Conservation (phyloP, 2,888 invertebrate species). For the Saturnia japonica region DNA sequence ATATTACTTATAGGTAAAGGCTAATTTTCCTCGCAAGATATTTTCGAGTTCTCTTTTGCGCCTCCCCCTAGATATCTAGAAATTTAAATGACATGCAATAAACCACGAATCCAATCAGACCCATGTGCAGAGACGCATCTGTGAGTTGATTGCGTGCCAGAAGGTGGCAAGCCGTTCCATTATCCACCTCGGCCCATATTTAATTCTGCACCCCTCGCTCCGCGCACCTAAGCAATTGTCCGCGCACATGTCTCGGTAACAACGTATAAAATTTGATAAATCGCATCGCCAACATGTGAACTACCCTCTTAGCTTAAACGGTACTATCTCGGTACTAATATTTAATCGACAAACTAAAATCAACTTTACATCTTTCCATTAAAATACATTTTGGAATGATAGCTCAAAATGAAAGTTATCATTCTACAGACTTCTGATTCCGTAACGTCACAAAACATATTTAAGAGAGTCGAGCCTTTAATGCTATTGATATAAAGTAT, state of each 20-base stretch:
- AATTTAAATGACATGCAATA: constrained; percentile 16
- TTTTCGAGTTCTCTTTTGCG: not conserved
- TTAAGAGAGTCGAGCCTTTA: constrained; percentile 26
- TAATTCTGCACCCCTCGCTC: constrained; percentile 56
- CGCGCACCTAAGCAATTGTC: constrained; percentile 67
- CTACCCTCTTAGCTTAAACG: constrained; percentile 80
- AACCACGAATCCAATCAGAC: constrained; percentile 50
- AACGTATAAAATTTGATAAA: constrained; percentile 81
- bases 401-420: constrained; percentile 56
- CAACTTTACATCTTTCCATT: constrained; percentile 30
- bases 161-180: constrained; percentile 77
- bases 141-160: constrained; percentile 66
- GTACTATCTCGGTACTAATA: constrained; percentile 48
- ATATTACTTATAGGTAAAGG: not conserved
- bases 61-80: not conserved
- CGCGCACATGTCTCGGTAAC: constrained; percentile 72
- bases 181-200: constrained; percentile 76
- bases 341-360: constrained; percentile 31
- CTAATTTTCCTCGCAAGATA: not conserved
- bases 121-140: constrained; percentile 57
- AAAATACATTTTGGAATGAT: constrained; percentile 35
- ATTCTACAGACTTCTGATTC: constrained; percentile 55
- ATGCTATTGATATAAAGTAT: constrained; percentile 29
- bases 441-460: constrained; percentile 28
- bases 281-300: constrained; percentile 79